Conservation (phyloP, 2,113 vertebrate genomes). For the Cyanocitta stelleri region DNA sequence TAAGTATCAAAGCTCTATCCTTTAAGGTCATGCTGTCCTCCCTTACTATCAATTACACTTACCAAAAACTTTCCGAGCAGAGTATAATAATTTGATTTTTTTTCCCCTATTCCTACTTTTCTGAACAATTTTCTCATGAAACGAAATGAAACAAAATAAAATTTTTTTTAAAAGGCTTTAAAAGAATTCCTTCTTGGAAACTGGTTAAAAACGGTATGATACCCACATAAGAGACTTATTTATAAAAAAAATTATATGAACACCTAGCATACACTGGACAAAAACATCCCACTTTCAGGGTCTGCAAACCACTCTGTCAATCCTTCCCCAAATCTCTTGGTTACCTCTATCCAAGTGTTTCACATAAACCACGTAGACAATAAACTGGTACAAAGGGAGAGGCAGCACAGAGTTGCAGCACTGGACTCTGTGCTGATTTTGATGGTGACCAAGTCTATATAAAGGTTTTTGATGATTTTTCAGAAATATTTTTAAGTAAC, state of each 20-base stretch:
- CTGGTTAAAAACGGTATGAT: not conserved
- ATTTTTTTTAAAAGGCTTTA: not conserved
- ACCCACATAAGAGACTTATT: not conserved
- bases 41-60: not conserved
- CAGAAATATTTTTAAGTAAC: not conserved
- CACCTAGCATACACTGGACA: not conserved
- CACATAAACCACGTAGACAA: not conserved
- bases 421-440: not conserved
- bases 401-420: not conserved
- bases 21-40: not conserved
- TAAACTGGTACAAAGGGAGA: not conserved
- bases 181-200: not conserved
- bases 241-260: not conserved
- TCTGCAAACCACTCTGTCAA: not conserved
- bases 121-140: not conserved
- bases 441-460: not conserved
- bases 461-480: not conserved
- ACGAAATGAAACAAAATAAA: not conserved
- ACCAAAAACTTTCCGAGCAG: not conserved
- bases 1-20: not conserved
- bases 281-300: not conserved
- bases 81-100: not conserved
- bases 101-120: not conserved
- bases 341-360: not conserved
- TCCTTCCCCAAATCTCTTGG: not conserved